These are phyloP conservation scores for Cheilinus undulatus DNA, from an alignment of 2,113 vertebrate species.

Conservation along the genomic window DNA sequence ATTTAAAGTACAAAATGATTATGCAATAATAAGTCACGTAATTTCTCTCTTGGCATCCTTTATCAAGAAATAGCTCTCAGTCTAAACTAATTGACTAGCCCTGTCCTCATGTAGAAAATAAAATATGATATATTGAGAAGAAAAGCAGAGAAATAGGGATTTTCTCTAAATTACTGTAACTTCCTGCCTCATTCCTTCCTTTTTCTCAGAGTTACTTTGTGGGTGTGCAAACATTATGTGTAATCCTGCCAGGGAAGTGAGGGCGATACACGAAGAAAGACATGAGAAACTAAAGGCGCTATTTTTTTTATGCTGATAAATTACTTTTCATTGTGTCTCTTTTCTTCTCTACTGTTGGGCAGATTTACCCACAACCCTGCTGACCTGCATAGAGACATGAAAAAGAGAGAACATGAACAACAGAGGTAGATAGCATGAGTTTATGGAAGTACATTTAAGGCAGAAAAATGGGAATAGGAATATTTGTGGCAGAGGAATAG, in stretches of 20 bases:
- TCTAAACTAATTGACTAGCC: no score
- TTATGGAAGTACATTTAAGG: constrained; percentile 10
- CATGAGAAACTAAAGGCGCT: constrained; percentile 21
- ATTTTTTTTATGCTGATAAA: constrained; percentile 46
- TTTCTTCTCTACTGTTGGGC: constrained; percentile 34
- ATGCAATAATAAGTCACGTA: no score
- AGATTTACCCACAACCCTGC: constrained; percentile 30
- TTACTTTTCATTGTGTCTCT: constrained; percentile 54
- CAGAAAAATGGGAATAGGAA: constrained; percentile 16
- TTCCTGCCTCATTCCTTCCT: constrained; percentile 53
- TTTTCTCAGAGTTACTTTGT: constrained; percentile 65
- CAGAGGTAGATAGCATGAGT: constrained; percentile 11
- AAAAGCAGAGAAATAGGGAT: no score
- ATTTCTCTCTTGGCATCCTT: no score
- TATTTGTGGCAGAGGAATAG: constrained; percentile 2
- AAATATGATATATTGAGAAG: no score
- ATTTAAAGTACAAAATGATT: no score
- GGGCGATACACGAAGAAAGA: constrained; percentile 41
- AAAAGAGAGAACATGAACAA: constrained; percentile 25
- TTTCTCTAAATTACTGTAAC: no score
- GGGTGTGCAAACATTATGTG: constrained; percentile 73
- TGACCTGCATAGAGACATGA: constrained; percentile 48
- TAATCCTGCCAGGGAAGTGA: constrained; percentile 63
- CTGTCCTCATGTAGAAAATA: no score
- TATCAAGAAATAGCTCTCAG: no score